These are phyloP conservation scores for Drosophila chauvacae DNA, from an alignment of 1,140 invertebrate genomes.

Conservation along the genomic window DNA sequence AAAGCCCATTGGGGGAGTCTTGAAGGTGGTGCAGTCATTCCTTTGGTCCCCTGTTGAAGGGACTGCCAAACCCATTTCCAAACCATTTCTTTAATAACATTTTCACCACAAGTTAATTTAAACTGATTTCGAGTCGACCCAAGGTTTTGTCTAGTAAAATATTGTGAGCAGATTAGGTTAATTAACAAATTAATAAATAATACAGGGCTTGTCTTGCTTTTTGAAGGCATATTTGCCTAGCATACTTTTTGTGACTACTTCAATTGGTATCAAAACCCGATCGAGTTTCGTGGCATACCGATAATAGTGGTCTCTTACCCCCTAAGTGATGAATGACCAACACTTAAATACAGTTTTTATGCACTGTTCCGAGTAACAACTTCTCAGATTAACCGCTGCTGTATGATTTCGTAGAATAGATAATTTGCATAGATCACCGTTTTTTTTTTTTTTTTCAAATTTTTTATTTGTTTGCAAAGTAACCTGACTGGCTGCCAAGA, in stretches of 20 bases:
- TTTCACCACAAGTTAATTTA: not conserved
- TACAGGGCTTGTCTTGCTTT: not conserved
- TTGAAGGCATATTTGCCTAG: not conserved
- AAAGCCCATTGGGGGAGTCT: too few species aligned
- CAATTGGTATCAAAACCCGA: not conserved
- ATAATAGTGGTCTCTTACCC: not conserved
- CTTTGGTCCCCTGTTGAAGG: not conserved
- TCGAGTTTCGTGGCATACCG: not conserved
- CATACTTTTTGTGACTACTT: not conserved
- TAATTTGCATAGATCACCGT: not conserved
- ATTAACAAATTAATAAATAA: too few species aligned
- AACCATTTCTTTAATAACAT: not conserved
- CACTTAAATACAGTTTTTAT: not conserved
- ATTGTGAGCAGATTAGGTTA: too few species aligned
- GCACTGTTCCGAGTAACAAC: not conserved
- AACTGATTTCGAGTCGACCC: not conserved
- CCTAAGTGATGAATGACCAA: not conserved
- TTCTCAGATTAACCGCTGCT: not conserved
- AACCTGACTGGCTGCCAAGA: conserved; percentile 46
- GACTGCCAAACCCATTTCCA: not conserved
- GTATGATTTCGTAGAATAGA: not conserved
- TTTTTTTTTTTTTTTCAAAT: conserved; percentile 53
- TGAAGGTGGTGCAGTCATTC: too few species aligned
- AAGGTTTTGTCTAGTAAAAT: not conserved
- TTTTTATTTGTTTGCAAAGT: conserved; percentile 77